Base-by-base conservation (phyloP, 2,888 invertebrate genomes). In the Noctua janthe region DNA sequence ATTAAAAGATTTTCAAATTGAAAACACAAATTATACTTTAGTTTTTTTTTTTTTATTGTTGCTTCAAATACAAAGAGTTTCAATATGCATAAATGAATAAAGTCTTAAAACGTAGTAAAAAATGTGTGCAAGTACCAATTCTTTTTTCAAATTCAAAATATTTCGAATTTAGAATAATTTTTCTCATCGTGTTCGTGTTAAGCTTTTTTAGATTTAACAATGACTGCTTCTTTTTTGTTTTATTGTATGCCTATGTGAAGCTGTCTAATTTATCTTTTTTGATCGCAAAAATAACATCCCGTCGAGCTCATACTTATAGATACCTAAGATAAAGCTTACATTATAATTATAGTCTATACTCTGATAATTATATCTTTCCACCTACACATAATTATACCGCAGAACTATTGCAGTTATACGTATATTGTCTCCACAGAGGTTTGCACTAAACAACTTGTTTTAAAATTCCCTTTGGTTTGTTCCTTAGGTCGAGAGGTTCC, bases 401-500 rank as follows among this genome's bases (percentile, higher is more conserved):
- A 56, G 56, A 54, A 54, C 54, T 54, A 20, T 54, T 20, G 20
- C 1, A 20, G 7, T 6, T 54, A 54, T 54, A 54, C 54, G 20
- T 8, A 59, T 29, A 29, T 6, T 29, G 62, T 29, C 0, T 29
- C 6, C n/a, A 29, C 15, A 29, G 29, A 59, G 5, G 59, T 59
- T 13, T n/a, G n/a, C n/a, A 5, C 13, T 13, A 29, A n/a, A 64
- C 3, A 1, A 0, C 11, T 49, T 35, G 15, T 56, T 80, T 62
- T 51, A 6, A 71, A 1, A 59, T 62, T 56, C 7, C 6, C 2
- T 73, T 79, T 71, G 43, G 1, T 5, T 66, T 71, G 10, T 62
- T 79, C 92, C 90, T 23, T 88, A 97, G 97, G 95, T 97, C 75
- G 97, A 97, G 87, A 96, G 98, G 76, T 96, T 98, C 76, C 95